Percentiles rank a stretch among this genome's conserved stretches.
Conservation (phyloP, 2,113 vertebrate genomes). For the Vulpes vulpes region DNA sequence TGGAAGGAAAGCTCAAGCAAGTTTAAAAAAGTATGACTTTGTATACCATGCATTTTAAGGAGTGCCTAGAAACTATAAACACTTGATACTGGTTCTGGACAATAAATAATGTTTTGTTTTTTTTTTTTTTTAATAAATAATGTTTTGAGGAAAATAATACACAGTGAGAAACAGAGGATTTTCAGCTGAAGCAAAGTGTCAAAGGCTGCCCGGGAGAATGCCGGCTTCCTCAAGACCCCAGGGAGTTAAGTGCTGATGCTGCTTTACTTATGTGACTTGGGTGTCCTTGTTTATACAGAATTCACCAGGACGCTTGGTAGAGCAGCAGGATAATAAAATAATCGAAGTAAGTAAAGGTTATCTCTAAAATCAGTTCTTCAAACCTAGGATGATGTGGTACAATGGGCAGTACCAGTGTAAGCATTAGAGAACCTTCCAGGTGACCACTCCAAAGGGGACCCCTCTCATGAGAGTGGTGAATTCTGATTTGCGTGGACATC, state of each 20-base stretch:
- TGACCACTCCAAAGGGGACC: neutral
- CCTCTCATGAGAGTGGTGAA: neutral
- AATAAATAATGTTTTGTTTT: neutral
- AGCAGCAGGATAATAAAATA: neutral
- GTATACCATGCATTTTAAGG: neutral
- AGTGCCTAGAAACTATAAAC: neutral
- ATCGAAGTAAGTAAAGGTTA: no score
- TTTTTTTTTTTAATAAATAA: no score
- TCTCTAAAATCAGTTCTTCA: neutral
- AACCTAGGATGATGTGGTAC: neutral
- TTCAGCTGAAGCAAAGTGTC: neutral
- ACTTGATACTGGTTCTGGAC: neutral
- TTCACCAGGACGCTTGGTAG: neutral
- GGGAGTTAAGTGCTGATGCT: fast-evolving
- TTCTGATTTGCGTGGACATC: neutral
- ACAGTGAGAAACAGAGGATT: neutral
- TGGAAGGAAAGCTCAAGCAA: neutral
- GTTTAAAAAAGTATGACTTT: neutral
- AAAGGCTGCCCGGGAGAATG: neutral
- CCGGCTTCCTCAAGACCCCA: neutral
- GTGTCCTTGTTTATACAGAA: neutral
- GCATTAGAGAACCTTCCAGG: neutral
- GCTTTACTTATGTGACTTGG: neutral
- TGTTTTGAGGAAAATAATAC: neutral
- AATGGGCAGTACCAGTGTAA: neutral